Base-by-base conservation (phyloP, 2,113 vertebrate species). In the Chaenocephalus aceratus region DNA sequence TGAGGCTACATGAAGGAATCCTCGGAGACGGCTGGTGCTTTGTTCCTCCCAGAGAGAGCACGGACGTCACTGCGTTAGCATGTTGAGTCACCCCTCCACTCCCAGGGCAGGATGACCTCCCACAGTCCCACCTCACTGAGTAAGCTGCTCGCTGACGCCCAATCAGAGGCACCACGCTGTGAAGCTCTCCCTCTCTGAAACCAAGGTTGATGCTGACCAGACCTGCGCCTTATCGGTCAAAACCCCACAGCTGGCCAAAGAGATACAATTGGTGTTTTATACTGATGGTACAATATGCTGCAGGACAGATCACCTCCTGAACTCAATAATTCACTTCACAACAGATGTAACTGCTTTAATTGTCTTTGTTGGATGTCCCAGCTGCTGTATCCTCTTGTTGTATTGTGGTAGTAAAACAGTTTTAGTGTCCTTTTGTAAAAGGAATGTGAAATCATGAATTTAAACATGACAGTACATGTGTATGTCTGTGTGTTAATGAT, bases 41-140 rank as follows among this genome's bases (percentile, higher is more conserved):
- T 15, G 63, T 44, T 64, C 56, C 64, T 85, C 57, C 72, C 63
- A 80, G 80, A 51, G 77, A 44, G 41, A 83, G 53, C 6, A 0
- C 62, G 26, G 74, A 80, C 66, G 48, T 75, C 75, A 66, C 61
- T 41, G 64, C 21, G 3, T 83, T 61, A 61, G 41, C n/a, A 41
- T 74, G 80, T 53, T 84, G 85, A 89, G 72, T 88, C 85, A 82
- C 69, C 46, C 6, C 15, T 53, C 1, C 63, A 72, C 80, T 82
- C 44, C 66, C 46, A 62, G 78, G 82, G 62, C 72, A 85, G 54
- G 44, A 65, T 68, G 84, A 89, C 83, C 85, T 83, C 68, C 72
- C 52, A 61, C 65, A 23, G 34, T 48, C 68, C 84, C 30, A 51
- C 2, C 41, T 56, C 54, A 72, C 34, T 53, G 72, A 81, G 34